phyloP scores from a whole-genome alignment of 2,113 vertebrate species.

The Sylvia atricapilla region DNA sequence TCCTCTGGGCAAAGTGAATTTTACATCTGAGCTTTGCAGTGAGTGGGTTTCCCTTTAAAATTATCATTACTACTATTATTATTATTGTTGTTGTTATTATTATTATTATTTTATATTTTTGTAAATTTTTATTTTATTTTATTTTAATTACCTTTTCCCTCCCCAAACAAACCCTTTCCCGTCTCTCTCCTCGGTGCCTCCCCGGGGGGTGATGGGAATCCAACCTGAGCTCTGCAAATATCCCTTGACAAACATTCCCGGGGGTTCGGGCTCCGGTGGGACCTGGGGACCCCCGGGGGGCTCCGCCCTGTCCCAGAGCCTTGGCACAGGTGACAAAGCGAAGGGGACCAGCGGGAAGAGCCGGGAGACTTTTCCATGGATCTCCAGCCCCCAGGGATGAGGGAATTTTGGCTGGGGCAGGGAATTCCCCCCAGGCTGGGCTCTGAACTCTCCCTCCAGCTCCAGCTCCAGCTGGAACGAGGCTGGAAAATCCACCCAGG shows the following conservation, averaged over 20 bases:
- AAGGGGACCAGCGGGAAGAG: background rate
- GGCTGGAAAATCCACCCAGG: background rate
- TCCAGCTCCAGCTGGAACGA: background rate
- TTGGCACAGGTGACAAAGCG: background rate
- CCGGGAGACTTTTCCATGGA: background rate
- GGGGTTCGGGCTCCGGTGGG: background rate
- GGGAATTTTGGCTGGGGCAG: background rate
- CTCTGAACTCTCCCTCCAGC: background rate
- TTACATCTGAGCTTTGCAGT: background rate
- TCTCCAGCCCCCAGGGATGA: background rate
- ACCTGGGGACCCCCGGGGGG: background rate
- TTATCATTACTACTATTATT: too few species aligned
- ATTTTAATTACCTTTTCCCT: background rate
- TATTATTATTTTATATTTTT: too few species aligned
- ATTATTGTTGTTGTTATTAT: too few species aligned
- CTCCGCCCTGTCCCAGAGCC: background rate
- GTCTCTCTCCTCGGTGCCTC: background rate
- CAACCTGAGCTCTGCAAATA: background rate
- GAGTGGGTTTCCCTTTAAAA: background rate
- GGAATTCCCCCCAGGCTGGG: background rate
- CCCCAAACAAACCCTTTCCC: background rate
- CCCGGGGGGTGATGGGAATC: background rate
- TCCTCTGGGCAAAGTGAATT: background rate
- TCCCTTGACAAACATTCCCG: background rate
- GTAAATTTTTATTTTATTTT: background rate